phyloP scores from a whole-genome alignment of 23 tunicate species.

The Styela clava region DNA sequence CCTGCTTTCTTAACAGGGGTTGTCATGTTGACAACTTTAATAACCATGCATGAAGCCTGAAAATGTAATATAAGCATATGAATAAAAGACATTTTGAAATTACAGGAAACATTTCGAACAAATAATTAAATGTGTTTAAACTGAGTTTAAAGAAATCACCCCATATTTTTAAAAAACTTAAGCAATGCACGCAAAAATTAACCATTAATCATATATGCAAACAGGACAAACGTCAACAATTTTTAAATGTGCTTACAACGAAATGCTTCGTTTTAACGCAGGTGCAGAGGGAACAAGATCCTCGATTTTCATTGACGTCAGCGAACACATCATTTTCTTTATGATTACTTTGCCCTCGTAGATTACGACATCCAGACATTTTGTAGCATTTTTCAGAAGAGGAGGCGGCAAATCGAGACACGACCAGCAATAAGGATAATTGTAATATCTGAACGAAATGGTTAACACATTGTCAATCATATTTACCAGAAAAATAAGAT shows the following conservation, averaged over 20 bases:
- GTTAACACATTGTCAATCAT: too few species aligned
- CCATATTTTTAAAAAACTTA: too few species aligned
- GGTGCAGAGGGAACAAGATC: not conserved
- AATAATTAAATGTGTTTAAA: too few species aligned
- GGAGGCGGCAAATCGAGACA: not conserved
- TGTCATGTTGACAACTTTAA: not conserved
- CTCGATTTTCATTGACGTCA: not conserved
- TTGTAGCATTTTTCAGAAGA: not conserved
- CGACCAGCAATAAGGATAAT: not conserved
- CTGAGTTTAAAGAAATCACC: too few species aligned
- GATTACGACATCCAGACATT: not conserved
- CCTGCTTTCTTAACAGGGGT: not conserved
- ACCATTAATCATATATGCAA: too few species aligned
- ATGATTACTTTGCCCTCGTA: not conserved
- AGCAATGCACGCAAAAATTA: too few species aligned
- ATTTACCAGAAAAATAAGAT: too few species aligned
- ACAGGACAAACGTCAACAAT: too few species aligned
- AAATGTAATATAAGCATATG: too few species aligned
- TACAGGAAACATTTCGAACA: not conserved
- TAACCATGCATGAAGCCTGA: constrained; percentile 17
- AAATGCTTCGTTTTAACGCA: constrained; percentile 12
- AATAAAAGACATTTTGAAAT: too few species aligned
- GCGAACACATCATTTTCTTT: not conserved
- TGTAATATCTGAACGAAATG: not conserved
- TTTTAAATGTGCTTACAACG: not conserved